Conservation (phyloP, 2,888 invertebrate species). For the Mythimna pallens region DNA sequence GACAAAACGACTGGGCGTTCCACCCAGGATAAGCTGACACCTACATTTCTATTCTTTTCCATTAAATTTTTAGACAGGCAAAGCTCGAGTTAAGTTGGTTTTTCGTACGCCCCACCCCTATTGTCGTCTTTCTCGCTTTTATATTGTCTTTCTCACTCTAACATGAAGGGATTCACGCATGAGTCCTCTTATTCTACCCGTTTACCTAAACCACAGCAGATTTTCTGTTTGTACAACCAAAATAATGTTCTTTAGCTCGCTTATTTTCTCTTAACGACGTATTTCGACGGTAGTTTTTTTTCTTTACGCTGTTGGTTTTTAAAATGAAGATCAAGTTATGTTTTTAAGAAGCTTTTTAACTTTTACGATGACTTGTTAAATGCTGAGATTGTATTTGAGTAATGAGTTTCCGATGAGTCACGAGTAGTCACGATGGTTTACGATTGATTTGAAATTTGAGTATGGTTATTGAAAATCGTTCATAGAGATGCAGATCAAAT, state of each 20-base stretch:
- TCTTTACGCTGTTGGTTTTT: slow-evolving; percentile 20
- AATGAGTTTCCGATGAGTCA: slow-evolving; percentile 10
- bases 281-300: slow-evolving; percentile 51
- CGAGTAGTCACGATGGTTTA: not conserved
- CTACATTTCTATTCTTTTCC: slow-evolving; percentile 35
- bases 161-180: slow-evolving; percentile 71
- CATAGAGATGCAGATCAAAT: not conserved
- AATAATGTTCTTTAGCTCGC: slow-evolving; percentile 61
- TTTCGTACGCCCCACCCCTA: slow-evolving; percentile 75
- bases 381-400: slow-evolving; percentile 18
- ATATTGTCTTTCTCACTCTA: slow-evolving; percentile 63
- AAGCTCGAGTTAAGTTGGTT: slow-evolving; percentile 55
- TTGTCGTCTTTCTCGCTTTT: slow-evolving; percentile 68
- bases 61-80: slow-evolving; percentile 24
- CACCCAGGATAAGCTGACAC: slow-evolving; percentile 54
- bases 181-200: slow-evolving; percentile 71
- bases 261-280: slow-evolving; percentile 60
- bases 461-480: slow-evolving; percentile 8
- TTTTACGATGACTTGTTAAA: slow-evolving; percentile 15
- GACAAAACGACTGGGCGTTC: slow-evolving; percentile 82
- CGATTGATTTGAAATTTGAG: not conserved
- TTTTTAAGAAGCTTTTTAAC: slow-evolving; percentile 36
- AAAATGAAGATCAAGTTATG: slow-evolving; percentile 29
- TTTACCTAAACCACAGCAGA: slow-evolving; percentile 72
- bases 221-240: slow-evolving; percentile 70